A percentile compares a stretch with the other conserved stretches of the same genome.
Conservation (phyloP, 2,797 vertebrate genomes). For the Pagetopsis macropterus region DNA sequence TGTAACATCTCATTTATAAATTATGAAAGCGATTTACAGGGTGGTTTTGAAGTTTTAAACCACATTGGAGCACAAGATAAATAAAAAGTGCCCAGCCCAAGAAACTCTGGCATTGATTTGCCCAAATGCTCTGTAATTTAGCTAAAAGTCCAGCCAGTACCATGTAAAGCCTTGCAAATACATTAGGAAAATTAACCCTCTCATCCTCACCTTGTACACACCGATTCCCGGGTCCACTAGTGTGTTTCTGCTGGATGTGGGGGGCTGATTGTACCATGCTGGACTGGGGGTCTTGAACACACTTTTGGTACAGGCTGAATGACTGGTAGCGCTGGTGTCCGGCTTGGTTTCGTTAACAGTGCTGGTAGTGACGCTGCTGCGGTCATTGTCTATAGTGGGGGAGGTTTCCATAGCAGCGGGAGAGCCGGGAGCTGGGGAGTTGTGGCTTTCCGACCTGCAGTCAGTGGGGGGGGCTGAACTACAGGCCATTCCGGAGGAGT, state of each 20-base stretch:
- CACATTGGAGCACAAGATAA: slow-evolving; percentile 1
- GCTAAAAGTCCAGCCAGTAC: slow-evolving; percentile 1
- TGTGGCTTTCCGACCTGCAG: slow-evolving; percentile 54
- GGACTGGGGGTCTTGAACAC: slow-evolving; percentile 82
- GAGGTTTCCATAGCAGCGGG: slow-evolving; percentile 59
- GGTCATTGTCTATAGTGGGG: slow-evolving; percentile 64
- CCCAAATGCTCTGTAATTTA: slow-evolving; percentile 6
- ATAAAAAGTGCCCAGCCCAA: slow-evolving; percentile 4
- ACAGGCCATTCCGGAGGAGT: slow-evolving; percentile 75
- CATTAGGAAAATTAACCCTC: background rate
- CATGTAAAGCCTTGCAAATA: slow-evolving; percentile 1
- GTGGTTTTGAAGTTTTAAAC: slow-evolving; percentile 3
- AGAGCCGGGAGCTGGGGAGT: slow-evolving; percentile 54
- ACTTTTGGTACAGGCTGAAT: slow-evolving; percentile 87
- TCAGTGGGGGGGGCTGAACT: slow-evolving; percentile 59
- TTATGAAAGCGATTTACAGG: background rate
- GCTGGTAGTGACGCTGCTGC: slow-evolving; percentile 62
- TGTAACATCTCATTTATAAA: background rate
- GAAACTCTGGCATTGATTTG: slow-evolving; percentile 1
- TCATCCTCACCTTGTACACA: slow-evolving; percentile 89
- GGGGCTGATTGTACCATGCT: slow-evolving; percentile 84
- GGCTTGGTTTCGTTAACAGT: slow-evolving; percentile 63
- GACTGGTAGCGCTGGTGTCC: slow-evolving; percentile 75
- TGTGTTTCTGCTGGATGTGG: slow-evolving; percentile 88
- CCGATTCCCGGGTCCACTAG: slow-evolving; percentile 93